Percentiles rank a stretch among this genome's conserved stretches.
Evolutionary conservation across 2,888 invertebrate species (phyloP).

Genomic region (Pollenia angustigena): DNA sequence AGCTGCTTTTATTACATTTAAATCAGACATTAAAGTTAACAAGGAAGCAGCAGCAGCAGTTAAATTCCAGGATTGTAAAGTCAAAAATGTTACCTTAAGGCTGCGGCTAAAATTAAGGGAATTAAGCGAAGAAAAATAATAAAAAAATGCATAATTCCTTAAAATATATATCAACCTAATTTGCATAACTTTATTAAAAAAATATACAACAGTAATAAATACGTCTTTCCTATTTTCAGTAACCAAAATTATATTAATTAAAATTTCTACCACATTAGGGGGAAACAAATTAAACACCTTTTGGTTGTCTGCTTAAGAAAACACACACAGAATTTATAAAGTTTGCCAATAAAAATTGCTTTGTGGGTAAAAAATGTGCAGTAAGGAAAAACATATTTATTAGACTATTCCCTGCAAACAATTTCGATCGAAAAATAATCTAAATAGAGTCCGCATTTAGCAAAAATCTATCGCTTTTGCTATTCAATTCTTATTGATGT

Average conservation of each 20-base stretch:
- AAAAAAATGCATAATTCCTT: background rate
- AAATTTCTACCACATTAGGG: slow-evolving; percentile 1
- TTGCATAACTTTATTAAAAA: slow-evolving; percentile 52
- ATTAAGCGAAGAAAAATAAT: slow-evolving; percentile 1
- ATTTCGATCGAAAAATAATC: too few relatives aligned
- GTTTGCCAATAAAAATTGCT: background rate
- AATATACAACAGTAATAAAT: slow-evolving; percentile 35
- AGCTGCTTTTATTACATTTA: slow-evolving; percentile 48
- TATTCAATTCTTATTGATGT: too few relatives aligned
- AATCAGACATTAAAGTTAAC: slow-evolving; percentile 1
- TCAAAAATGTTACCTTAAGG: slow-evolving; percentile 22
- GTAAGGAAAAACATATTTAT: background rate
- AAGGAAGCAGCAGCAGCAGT: background rate
- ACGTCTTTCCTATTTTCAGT: too few relatives aligned
- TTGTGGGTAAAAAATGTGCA: background rate
- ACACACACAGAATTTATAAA: background rate
- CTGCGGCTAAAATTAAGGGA: slow-evolving; percentile 1
- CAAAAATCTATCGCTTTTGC: too few relatives aligned
- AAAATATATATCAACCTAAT: slow-evolving; percentile 29
- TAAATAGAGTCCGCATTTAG: too few relatives aligned
- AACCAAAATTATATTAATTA: background rate
- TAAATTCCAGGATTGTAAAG: slow-evolving; percentile 11
- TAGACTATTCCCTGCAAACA: too few relatives aligned
- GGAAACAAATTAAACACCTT: slow-evolving; percentile 11
- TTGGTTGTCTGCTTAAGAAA: background rate